phyloP scores from a whole-genome alignment of 2,888 invertebrate genomes.

The Agrilus biguttatus region DNA sequence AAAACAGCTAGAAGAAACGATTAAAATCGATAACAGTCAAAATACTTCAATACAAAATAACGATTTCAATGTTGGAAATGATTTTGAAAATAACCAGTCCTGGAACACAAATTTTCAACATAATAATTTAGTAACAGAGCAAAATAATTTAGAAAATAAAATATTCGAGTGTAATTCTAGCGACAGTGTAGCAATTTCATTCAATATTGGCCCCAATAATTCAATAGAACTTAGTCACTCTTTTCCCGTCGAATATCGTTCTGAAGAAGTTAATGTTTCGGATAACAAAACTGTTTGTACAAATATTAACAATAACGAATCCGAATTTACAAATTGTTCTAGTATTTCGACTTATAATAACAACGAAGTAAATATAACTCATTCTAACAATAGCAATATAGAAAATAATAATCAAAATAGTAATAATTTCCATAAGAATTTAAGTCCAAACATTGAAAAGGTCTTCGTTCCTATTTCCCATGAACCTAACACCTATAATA shows the following conservation, averaged over 20 bases:
- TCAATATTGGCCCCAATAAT: not conserved
- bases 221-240: not conserved
- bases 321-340: not conserved
- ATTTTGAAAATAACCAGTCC: too few relatives aligned
- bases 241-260: too few relatives aligned
- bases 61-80: too few relatives aligned
- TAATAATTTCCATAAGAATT: not conserved
- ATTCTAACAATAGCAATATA: slow-evolving; percentile 2
- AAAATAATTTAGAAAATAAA: too few relatives aligned
- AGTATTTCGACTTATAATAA: slow-evolving; percentile 3
- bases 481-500: slow-evolving; percentile 1
- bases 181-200: not conserved
- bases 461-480: not conserved
- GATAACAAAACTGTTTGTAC: too few relatives aligned
- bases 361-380: slow-evolving; percentile 1
- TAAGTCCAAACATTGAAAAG: not conserved
- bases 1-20: not conserved
- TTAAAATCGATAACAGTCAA: not conserved
- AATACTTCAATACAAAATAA: too few relatives aligned
- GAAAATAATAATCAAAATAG: slow-evolving; percentile 2
- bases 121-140: too few relatives aligned
- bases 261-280: too few relatives aligned
- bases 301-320: too few relatives aligned
- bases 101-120: too few relatives aligned
- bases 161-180: not conserved